Conservation (phyloP, 2,888 invertebrate species). For the Neocrepidodera transversa region DNA sequence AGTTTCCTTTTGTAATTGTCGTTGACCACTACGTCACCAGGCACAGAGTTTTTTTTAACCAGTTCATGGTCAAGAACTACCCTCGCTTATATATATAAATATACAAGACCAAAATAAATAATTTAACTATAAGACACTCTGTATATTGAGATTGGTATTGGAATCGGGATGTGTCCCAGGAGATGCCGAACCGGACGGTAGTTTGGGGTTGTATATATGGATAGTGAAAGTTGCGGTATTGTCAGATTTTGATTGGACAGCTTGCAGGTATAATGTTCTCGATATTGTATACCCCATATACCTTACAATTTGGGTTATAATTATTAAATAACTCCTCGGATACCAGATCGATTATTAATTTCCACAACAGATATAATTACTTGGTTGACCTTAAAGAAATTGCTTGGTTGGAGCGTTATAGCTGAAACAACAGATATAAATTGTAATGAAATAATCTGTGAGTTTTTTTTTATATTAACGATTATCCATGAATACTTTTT, state of each 20-base stretch:
- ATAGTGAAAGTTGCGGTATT: constrained; percentile 26
- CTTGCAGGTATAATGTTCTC: not conserved
- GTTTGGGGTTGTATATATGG: constrained; percentile 7
- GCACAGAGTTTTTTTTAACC: too few species aligned
- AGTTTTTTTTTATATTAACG: too few species aligned
- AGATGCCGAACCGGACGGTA: constrained; percentile 5
- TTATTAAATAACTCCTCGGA: constrained; percentile 6
- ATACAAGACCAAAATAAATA: too few species aligned
- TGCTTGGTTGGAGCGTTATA: too few species aligned
- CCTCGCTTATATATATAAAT: too few species aligned
- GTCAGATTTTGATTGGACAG: constrained; percentile 14
- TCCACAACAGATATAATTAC: not conserved
- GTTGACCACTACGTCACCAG: too few species aligned
- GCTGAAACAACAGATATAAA: too few species aligned
- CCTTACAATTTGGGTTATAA: not conserved
- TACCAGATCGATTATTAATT: constrained; percentile 2
- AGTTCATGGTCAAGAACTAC: too few species aligned
- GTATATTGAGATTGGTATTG: not conserved
- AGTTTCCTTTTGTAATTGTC: too few species aligned
- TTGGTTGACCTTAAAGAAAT: too few species aligned
- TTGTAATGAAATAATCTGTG: too few species aligned
- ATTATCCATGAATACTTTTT: too few species aligned
- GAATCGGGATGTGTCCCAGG: not conserved
- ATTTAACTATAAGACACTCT: not conserved
- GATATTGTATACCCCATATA: constrained; percentile 3